Evolutionary conservation across 2,113 vertebrate species (phyloP), one percentile per base, ranked within the genome.

Genomic region (Desmodus rotundus): DNA sequence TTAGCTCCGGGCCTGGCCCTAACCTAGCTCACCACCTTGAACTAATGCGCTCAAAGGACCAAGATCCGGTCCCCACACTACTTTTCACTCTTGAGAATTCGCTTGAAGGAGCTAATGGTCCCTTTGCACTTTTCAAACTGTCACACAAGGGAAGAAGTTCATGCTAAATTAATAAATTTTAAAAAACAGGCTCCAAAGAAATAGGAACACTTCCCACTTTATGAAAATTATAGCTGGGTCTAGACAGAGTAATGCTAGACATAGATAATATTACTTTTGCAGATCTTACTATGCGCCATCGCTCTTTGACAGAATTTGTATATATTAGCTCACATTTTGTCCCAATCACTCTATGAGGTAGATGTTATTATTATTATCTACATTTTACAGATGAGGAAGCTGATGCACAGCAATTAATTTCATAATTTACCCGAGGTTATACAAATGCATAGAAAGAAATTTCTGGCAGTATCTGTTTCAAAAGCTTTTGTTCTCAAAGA

Each of bases 51-150:
- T 47, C 56, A 47, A 56, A 87, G 81, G 65, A 45, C 38, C 11
- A 82, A 41, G 56, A 11, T 3, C 50, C 68, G 72, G 82, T 77
- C 33, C 22, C 56, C 19, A n/a, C 11, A 68, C 41, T 77, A 47
- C 84, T 67, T 87, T 92, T 61, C 58, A 87, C 19, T 86, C 89
- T 89, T 73, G 72, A 80, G 96, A 94, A 92, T 54, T 74, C 89
- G 41, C 56, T 96, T 14, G 12, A 87, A 95, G 52, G 36, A 82
- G 74, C 58, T 89, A 93, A 68, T 77, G 67, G 33, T 84, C 54
- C 90, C 47, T 93, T 94, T 72, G 65, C 36, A 88, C 63, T 76
- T 89, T 93, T 87, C 74, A 95, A 89, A 89, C 31, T 93, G 41
- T 81, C 80, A 74, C 56, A 38, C 0, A 28, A 87, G 52, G 83